Evolutionary conservation across 1,140 invertebrate genomes (phyloP).

Genomic region (Gonatopus flavifemur): DNA sequence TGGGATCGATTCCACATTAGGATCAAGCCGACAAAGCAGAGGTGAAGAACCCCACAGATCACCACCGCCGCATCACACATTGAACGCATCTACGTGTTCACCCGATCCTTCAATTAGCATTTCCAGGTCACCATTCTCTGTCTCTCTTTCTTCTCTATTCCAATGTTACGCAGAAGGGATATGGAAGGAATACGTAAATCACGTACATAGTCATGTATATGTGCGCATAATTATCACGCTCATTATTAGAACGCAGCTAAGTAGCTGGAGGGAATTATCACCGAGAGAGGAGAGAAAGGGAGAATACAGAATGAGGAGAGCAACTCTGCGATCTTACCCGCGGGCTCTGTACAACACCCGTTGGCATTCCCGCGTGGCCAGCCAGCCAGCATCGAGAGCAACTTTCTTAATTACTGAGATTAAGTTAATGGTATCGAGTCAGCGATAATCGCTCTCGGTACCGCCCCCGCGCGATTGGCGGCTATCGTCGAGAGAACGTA

Average conservation of each 20-base stretch:
- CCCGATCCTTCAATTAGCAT: constrained; percentile 48
- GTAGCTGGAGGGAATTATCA: constrained; percentile 53
- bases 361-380: constrained; percentile 45
- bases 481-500: background rate
- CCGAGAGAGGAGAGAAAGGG: constrained; percentile 13
- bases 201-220: constrained; percentile 33
- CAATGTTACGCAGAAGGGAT: no score
- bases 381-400: constrained; percentile 48
- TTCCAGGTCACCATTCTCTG: constrained; percentile 45
- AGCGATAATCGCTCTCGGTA: constrained; percentile 47
- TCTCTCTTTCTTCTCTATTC: no score
- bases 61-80: background rate
- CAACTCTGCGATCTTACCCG: constrained; percentile 20
- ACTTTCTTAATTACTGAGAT: constrained; percentile 57
- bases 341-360: constrained; percentile 4
- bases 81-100: constrained; percentile 13
- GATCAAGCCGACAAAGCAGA: background rate
- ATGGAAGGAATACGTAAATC: constrained; percentile 22
- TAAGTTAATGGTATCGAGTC: constrained; percentile 52
- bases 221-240: constrained; percentile 54
- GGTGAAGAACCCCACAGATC: constrained; percentile 12
- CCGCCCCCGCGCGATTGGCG: constrained; percentile 24
- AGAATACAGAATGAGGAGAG: no score
- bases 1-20: background rate
- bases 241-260: constrained; percentile 55